Conservation (phyloP, 2,113 vertebrate genomes). For the Podocnemis expansa region DNA sequence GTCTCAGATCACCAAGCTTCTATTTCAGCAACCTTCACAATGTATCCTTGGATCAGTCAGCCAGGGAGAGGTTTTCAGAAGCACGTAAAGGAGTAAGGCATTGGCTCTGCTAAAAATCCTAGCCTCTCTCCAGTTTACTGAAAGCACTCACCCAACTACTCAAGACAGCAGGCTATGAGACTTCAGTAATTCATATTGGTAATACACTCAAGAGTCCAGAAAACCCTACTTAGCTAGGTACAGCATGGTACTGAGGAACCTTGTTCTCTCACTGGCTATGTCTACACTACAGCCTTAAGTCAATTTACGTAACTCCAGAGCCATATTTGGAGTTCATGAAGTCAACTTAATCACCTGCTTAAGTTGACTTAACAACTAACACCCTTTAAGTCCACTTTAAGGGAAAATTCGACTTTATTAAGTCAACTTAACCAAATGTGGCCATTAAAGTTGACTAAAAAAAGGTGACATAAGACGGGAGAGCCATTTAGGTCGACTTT, state of each 20-base stretch:
- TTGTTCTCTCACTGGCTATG: too few species aligned
- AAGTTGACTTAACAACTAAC: too few species aligned
- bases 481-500: too few species aligned
- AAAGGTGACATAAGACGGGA: too few species aligned
- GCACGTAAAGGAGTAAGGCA: not conserved
- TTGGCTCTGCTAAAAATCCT: accelerated
- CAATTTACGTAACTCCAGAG: too few species aligned
- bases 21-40: not conserved
- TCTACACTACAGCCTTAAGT: too few species aligned
- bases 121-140: accelerated
- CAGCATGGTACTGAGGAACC: accelerated
- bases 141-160: not conserved
- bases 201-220: not conserved
- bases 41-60: not conserved
- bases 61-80: not conserved
- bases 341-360: too few species aligned
- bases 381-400: too few species aligned
- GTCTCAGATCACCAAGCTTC: accelerated
- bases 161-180: not conserved
- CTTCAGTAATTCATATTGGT: not conserved
- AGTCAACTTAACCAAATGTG: too few species aligned
- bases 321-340: too few species aligned
- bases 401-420: too few species aligned
- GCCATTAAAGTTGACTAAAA: too few species aligned
- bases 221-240: accelerated